phyloP scores from a whole-genome alignment of 1,140 invertebrate genomes.

The Drosophila arawakana region DNA sequence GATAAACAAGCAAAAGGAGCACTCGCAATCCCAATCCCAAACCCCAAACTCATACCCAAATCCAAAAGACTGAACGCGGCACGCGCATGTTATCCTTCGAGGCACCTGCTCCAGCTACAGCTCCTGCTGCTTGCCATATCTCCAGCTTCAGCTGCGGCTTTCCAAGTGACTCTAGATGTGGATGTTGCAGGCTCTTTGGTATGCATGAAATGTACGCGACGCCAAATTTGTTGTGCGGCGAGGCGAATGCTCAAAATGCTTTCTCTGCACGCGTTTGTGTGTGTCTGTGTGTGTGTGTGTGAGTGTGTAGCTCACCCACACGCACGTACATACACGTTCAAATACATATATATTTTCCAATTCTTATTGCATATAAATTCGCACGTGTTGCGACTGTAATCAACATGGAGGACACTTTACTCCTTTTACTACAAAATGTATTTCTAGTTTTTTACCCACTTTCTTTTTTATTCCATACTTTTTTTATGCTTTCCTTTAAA shows the following conservation, averaged over 20 bases:
- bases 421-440: background rate
- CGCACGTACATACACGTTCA: constrained; percentile 31
- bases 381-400: constrained; percentile 81
- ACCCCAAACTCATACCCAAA: background rate
- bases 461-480: constrained; percentile 1
- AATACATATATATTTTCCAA: constrained; percentile 74
- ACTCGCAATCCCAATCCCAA: constrained; percentile 20
- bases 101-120: constrained; percentile 67
- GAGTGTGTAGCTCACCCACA: constrained; percentile 32
- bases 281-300: constrained; percentile 20
- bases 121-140: constrained; percentile 25
- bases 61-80: constrained; percentile 32
- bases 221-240: constrained; percentile 83
- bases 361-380: constrained; percentile 83
- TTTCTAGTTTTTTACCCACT: constrained; percentile 1
- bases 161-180: no score
- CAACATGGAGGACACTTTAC: constrained; percentile 75
- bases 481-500: constrained; percentile 3
- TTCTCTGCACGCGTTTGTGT: background rate
- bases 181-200: constrained; percentile 70
- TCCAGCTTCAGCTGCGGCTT: constrained; percentile 20
- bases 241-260: constrained; percentile 80
- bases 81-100: constrained; percentile 74
- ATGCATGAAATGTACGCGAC: constrained; percentile 81
- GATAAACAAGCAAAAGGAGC: constrained; percentile 70